These are phyloP conservation scores for Hormiphora californensis DNA, from an alignment of 37 sponge, comb jelly and placozoan species.

Conservation along the genomic window DNA sequence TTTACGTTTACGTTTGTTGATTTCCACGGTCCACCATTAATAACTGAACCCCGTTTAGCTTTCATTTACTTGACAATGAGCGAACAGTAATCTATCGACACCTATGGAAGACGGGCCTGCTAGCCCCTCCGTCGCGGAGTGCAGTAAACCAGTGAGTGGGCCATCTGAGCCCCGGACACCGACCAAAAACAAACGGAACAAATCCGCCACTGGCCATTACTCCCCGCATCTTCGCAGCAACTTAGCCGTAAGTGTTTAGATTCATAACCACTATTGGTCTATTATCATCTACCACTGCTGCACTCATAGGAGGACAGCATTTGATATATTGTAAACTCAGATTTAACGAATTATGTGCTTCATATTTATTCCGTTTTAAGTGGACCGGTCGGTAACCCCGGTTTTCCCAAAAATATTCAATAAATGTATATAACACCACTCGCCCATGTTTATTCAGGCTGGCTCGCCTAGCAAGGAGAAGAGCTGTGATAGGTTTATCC, in stretches of 20 bases:
- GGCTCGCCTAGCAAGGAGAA: conserved; percentile 46
- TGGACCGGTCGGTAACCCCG: not conserved
- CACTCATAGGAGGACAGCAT: not conserved
- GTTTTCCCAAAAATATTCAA: not conserved
- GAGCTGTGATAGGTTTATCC: conserved; percentile 50
- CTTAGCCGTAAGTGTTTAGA: not conserved
- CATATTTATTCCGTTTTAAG: not conserved
- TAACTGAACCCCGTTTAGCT: no score
- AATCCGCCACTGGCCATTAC: not conserved
- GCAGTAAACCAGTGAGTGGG: not conserved
- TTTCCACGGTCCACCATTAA: no score
- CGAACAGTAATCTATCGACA: no score
- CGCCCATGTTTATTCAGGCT: not conserved
- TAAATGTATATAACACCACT: not conserved
- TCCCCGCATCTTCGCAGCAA: not conserved
- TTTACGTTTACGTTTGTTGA: no score
- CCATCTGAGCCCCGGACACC: conserved; percentile 37
- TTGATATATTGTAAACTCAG: no score
- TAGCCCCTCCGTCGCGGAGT: conserved; percentile 12
- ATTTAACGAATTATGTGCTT: no score
- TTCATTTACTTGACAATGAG: no score
- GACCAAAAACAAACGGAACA: conserved; percentile 32
- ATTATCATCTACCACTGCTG: no score
- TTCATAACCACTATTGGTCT: not conserved
- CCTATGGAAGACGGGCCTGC: conserved; percentile 44